phyloP scores from a whole-genome alignment of 1,140 invertebrate genomes.

The Drosophila lacteicornis region DNA sequence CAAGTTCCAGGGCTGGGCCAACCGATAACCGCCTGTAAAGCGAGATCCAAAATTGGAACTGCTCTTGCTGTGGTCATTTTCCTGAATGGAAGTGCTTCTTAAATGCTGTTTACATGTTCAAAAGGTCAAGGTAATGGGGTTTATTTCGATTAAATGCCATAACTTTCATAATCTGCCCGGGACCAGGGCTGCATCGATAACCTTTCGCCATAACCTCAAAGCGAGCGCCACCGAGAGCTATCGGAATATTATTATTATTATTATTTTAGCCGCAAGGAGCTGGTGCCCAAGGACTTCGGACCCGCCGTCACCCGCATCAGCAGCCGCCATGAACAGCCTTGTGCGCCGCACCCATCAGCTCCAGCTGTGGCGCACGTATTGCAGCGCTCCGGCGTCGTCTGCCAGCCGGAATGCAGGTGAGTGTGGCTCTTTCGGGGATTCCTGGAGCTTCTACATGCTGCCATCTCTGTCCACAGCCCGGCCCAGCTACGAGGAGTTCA shows the following conservation, averaged over 20 bases:
- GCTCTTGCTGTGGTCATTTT: background rate
- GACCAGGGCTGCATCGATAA: slow-evolving; percentile 33
- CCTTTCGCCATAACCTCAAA: slow-evolving; percentile 58
- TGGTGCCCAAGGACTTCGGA: slow-evolving; percentile 7
- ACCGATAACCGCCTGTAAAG: background rate
- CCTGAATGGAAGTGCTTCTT: background rate
- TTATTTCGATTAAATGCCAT: too few relatives aligned
- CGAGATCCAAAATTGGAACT: rapidly evolving
- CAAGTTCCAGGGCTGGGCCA: background rate
- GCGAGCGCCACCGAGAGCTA: slow-evolving; percentile 1
- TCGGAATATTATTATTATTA: slow-evolving; percentile 9
- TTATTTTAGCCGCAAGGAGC: slow-evolving; percentile 36
- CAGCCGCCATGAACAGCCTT: slow-evolving; percentile 59
- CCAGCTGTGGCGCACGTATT: slow-evolving; percentile 59
- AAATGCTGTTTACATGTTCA: background rate
- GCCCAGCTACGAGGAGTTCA: slow-evolving; percentile 68
- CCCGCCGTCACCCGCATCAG: slow-evolving; percentile 4
- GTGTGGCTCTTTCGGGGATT: slow-evolving; percentile 13
- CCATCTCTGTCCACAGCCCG: slow-evolving; percentile 24
- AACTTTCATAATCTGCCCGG: background rate
- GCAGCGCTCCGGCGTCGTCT: slow-evolving; percentile 42
- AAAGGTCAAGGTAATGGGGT: rapidly evolving
- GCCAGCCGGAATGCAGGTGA: slow-evolving; percentile 28
- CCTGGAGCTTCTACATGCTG: background rate
- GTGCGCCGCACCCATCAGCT: slow-evolving; percentile 57